Evolutionary conservation across 2,888 invertebrate genomes (phyloP).

Genomic region (Fragum whitleyi): DNA sequence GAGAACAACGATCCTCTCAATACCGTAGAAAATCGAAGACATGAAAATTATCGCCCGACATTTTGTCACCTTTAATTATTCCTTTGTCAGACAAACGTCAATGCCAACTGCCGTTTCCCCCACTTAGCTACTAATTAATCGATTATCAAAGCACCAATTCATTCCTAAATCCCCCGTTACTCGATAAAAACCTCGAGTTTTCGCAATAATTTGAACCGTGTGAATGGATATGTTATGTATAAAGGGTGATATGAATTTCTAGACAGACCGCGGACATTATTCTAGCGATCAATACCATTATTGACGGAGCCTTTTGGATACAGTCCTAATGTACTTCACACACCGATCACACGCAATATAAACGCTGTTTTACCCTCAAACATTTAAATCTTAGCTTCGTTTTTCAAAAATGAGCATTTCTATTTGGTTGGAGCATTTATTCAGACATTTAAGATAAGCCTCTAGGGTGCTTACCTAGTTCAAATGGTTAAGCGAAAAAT

Average conservation of each 20-base stretch:
- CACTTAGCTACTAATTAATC: background rate
- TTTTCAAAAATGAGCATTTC: too few relatives aligned
- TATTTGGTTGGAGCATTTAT: too few relatives aligned
- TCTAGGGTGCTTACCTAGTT: too few relatives aligned
- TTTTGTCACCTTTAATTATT: constrained; percentile 1
- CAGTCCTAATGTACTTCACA: background rate
- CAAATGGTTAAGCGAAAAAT: too few relatives aligned
- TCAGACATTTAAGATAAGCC: too few relatives aligned
- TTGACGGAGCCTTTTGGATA: constrained; percentile 8
- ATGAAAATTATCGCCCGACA: background rate
- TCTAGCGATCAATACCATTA: constrained; percentile 15
- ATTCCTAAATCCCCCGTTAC: background rate
- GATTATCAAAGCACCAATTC: background rate
- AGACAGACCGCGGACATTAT: constrained; percentile 21
- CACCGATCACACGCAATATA: too few relatives aligned
- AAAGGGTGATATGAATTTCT: constrained; percentile 18
- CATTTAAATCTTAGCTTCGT: too few relatives aligned
- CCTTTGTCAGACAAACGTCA: constrained; percentile 5
- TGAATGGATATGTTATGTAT: background rate
- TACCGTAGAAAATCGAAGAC: constrained; percentile 5
- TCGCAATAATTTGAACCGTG: background rate
- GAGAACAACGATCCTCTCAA: background rate
- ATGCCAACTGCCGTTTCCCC: background rate
- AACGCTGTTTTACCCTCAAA: too few relatives aligned
- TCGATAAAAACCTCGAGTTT: background rate